Evolutionary conservation across 2,888 invertebrate species (phyloP).

Genomic region (Pharmacophagus antenor): DNA sequence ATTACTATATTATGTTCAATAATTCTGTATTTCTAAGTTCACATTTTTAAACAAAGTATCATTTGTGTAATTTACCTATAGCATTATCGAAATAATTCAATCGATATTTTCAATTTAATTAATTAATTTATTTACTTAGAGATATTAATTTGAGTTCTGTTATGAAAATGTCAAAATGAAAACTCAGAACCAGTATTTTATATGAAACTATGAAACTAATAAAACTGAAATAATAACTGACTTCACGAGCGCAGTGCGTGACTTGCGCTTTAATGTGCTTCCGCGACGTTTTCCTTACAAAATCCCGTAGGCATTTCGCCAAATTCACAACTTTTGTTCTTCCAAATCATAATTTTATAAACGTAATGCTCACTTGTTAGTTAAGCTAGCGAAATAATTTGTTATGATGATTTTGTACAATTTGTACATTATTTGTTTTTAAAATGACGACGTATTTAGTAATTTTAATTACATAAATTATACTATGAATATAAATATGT

Average conservation of each 20-base stretch:
- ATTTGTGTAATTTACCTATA: no score
- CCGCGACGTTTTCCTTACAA: slow-evolving; percentile 12
- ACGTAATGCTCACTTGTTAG: background rate
- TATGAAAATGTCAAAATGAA: background rate
- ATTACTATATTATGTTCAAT: no score
- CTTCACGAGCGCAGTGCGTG: slow-evolving; percentile 11
- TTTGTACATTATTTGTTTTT: no score
- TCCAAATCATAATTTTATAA: background rate
- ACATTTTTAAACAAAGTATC: no score
- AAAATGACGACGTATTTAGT: no score
- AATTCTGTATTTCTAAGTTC: no score
- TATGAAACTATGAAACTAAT: slow-evolving; percentile 1
- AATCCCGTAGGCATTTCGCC: slow-evolving; percentile 16
- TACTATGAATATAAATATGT: background rate
- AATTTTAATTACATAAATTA: background rate
- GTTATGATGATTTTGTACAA: no score
- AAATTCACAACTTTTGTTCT: slow-evolving; percentile 17
- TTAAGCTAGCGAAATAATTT: background rate
- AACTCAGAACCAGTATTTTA: background rate
- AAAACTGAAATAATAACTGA: slow-evolving; percentile 11
- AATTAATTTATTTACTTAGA: background rate
- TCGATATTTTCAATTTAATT: background rate
- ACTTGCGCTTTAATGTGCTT: slow-evolving; percentile 15
- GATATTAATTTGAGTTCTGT: background rate
- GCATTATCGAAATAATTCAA: background rate